phyloP scores from a whole-genome alignment of 2,113 vertebrate genomes.

The Callopanchax toddi region DNA sequence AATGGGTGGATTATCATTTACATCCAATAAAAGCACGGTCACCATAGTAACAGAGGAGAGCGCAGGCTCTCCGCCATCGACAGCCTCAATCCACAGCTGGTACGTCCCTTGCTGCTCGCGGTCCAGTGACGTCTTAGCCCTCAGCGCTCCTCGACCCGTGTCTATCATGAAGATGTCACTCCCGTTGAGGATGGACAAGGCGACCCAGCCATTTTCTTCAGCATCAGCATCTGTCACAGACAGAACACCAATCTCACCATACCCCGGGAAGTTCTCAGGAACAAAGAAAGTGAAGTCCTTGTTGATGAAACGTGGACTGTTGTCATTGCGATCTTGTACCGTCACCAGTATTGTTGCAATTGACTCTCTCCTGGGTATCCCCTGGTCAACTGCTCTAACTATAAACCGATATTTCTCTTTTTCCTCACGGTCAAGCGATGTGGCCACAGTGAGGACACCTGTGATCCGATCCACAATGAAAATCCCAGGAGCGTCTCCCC shows the following conservation, averaged over 20 bases:
- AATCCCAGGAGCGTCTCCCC: conserved; percentile 88
- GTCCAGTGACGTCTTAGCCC: conserved; percentile 92
- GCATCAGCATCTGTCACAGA: conserved; percentile 94
- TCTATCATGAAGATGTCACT: conserved; percentile 98
- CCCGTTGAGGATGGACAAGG: conserved; percentile 93
- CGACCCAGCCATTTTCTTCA: conserved; percentile 94
- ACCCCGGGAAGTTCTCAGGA: conserved; percentile 96
- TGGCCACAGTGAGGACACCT: conserved; percentile 89
- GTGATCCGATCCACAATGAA: conserved; percentile 87
- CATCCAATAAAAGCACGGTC: conserved; percentile 93
- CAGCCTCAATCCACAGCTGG: conserved; percentile 91
- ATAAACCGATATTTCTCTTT: conserved; percentile 95
- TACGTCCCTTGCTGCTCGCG: conserved; percentile 97
- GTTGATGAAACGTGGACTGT: conserved; percentile 96
- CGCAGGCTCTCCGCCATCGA: conserved; percentile 92
- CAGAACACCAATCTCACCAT: conserved; percentile 94
- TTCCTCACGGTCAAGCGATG: conserved; percentile 92
- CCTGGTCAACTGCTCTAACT: conserved; percentile 90
- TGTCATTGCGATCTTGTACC: conserved; percentile 95
- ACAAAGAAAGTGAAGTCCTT: conserved; percentile 99
- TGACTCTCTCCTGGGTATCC: conserved; percentile 88
- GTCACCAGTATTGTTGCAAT: conserved; percentile 90
- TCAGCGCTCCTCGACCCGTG: conserved; percentile 90
- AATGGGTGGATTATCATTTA: conserved; percentile 96
- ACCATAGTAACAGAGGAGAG: conserved; percentile 95